phyloP scores from a whole-genome alignment of 2,113 vertebrate genomes.

The Epinephelus lanceolatus region DNA sequence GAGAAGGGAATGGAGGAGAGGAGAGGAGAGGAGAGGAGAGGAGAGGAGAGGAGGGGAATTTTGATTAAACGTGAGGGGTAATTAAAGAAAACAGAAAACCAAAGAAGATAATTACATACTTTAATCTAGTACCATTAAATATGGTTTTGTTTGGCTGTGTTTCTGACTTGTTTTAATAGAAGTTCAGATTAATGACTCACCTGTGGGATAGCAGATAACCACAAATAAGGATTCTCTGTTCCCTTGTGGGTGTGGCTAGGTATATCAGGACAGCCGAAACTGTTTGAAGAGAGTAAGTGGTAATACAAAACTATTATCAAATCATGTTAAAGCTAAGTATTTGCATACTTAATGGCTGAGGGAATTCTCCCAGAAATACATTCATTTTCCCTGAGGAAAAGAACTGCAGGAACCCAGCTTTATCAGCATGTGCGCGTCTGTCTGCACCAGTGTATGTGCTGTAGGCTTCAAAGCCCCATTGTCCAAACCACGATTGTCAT shows the following conservation, averaged over 20 bases:
- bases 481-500: conserved; percentile 19
- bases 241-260: background rate
- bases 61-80: conserved; percentile 13
- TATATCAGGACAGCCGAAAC: background rate
- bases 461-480: conserved; percentile 31
- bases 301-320: background rate
- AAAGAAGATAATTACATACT: conserved; percentile 4
- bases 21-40: background rate
- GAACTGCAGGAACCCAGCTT: background rate
- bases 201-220: background rate
- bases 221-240: background rate
- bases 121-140: conserved; percentile 9
- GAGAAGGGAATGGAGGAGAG: conserved; percentile 2
- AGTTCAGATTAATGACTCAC: background rate
- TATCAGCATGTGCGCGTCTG: background rate
- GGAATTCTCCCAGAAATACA: background rate
- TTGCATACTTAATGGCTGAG: background rate
- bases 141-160: background rate
- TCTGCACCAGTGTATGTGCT: background rate
- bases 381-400: background rate
- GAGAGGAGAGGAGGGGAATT: background rate
- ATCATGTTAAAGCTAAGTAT: background rate
- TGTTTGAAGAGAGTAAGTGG: too few species aligned
- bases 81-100: conserved; percentile 20
- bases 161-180: background rate